These are phyloP conservation scores for Aricia agestis DNA, from an alignment of 1,140 invertebrate genomes.

Conservation along the genomic window DNA sequence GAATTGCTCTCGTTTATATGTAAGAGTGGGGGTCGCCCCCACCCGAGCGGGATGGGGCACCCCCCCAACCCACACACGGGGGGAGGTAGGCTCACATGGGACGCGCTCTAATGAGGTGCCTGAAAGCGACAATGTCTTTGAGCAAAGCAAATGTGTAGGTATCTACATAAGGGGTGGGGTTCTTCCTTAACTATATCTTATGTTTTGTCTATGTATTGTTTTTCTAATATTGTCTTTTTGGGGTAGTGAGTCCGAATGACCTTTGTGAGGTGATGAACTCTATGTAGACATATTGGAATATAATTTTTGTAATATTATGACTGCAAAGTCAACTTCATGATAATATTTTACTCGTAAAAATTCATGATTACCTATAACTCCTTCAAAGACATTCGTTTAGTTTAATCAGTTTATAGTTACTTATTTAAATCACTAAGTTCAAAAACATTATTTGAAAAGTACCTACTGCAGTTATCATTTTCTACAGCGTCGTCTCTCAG, in stretches of 20 bases:
- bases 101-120: constrained; percentile 74
- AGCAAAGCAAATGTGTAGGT: constrained; percentile 72
- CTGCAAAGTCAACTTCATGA: no score
- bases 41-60: not conserved
- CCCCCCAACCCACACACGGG: constrained; percentile 13
- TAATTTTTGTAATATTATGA: no score
- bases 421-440: no score
- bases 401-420: no score
- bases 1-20: constrained; percentile 61
- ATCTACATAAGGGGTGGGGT: constrained; percentile 66
- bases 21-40: constrained; percentile 32
- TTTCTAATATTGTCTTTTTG: constrained; percentile 13
- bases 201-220: constrained; percentile 30
- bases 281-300: not conserved
- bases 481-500: no score
- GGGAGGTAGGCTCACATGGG: constrained; percentile 68
- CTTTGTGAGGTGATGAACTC: not conserved
- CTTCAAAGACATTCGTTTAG: no score
- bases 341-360: no score
- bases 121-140: constrained; percentile 75
- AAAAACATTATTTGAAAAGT: no score
- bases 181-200: constrained; percentile 38
- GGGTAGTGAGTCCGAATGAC: not conserved
- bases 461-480: no score
- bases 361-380: no score